Evolutionary conservation across 2,113 vertebrate species (phyloP), one percentile per base, ranked within the genome.

Genomic region (Oenanthe oenanthe): DNA sequence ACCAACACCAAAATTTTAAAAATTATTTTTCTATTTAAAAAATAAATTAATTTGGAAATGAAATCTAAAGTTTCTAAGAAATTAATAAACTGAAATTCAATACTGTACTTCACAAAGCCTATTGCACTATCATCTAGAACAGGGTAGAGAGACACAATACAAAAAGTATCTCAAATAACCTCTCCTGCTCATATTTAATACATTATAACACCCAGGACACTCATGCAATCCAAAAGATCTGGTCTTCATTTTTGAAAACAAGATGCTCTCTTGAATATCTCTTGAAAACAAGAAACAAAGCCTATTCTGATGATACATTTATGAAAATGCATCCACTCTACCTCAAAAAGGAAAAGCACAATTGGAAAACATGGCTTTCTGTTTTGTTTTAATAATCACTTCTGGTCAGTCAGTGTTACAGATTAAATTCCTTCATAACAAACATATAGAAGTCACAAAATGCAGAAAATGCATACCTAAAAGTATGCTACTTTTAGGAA

Each of bases 201-300:
- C 13, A n/a, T 6, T 24, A 8, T 21, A 61, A 43, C 13, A 25
- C 38, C 15, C n/a, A 66, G 56, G 36, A 66, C 28, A 14, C 22
- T 86, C 17, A 56, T 0, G 0, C 12, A 66, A 31, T 15, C 28
- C 36, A 79, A 28, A 91, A 54, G 22, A 56, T 12, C 14, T 1
- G 4, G 29, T 21, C 62, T 26, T 62, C 1, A 8, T 79, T 83
- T 89, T 17, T 10, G 2, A 51, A 92, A 71, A 21, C 8, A 68
- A 78, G 24, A 38, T 26, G 7, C 32, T 51, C 19, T 83, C 50
- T 51, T 29, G 50, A 51, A 28, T 28, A 51, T 26, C 50, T 29
- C 50, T 51, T 29, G 50, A 51, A 51, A 28, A 51, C 16, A 29
- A 79, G 19, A 40, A 66, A 70, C n/a, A 61, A 51, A 47, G 5